These are phyloP conservation scores for Thamnophis sirtalis DNA, from an alignment of 2,113 vertebrate species.

Conservation along the genomic window DNA sequence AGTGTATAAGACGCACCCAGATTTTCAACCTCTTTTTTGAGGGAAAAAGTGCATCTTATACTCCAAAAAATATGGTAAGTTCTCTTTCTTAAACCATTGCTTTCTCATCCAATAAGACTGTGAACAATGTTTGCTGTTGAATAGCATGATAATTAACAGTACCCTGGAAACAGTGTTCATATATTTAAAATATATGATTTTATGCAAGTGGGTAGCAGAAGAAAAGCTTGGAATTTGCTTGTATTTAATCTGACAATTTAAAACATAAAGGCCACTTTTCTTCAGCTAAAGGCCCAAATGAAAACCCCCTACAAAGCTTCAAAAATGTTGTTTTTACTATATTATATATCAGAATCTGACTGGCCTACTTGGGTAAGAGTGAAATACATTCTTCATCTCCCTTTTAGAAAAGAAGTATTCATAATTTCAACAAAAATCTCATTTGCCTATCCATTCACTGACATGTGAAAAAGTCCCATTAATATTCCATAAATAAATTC, in stretches of 20 bases:
- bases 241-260: neutral
- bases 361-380: neutral
- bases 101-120: neutral
- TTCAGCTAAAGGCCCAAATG: neutral
- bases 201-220: neutral
- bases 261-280: neutral
- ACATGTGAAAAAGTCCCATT: neutral
- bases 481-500: neutral
- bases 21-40: too few species aligned
- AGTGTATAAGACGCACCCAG: too few species aligned
- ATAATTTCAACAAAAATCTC: neutral
- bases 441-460: neutral
- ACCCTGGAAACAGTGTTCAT: neutral
- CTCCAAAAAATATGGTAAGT: too few species aligned
- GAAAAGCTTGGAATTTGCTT: neutral
- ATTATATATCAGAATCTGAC: neutral
- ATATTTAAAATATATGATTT: neutral
- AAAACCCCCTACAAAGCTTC: neutral
- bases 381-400: neutral
- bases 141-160: constrained; percentile 1
- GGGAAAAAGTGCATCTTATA: too few species aligned
- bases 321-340: neutral
- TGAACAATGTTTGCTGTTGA: neutral
- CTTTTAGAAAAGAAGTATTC: accelerated
- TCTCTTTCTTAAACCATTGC: neutral